These are phyloP conservation scores for Trichonephila clavata DNA, from an alignment of 1,140 invertebrate species.

Conservation along the genomic window DNA sequence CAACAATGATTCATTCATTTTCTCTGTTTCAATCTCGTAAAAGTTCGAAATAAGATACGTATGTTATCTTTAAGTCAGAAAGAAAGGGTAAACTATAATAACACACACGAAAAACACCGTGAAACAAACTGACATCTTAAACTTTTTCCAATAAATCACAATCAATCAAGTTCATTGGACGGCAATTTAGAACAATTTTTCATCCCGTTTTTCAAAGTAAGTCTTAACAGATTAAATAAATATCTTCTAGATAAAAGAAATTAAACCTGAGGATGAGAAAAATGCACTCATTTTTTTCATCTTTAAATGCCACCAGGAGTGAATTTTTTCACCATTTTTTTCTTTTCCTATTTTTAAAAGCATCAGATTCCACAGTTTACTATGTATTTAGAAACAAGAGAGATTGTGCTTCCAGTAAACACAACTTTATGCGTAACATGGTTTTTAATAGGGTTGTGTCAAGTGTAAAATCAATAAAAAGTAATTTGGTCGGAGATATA, in stretches of 20 bases:
- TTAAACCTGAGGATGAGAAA: constrained; percentile 24
- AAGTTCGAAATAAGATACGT: neutral
- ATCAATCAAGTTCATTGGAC: constrained; percentile 61
- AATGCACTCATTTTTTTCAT: neutral
- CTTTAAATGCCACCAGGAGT: neutral
- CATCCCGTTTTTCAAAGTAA: neutral
- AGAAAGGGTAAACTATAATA: neutral
- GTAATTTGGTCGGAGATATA: too few relatives aligned
- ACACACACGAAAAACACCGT: neutral
- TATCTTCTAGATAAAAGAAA: neutral
- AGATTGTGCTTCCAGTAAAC: too few relatives aligned
- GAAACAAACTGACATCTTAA: constrained; percentile 56
- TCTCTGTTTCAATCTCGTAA: neutral
- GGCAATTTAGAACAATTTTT: constrained; percentile 47
- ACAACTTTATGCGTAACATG: too few relatives aligned
- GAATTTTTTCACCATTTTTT: neutral
- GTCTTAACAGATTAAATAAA: constrained; percentile 53
- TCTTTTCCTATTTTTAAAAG: neutral
- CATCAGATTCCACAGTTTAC: too few relatives aligned
- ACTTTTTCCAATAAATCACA: constrained; percentile 53
- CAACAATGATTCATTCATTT: neutral
- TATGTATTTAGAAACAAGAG: too few relatives aligned
- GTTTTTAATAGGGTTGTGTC: too few relatives aligned
- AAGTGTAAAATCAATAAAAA: too few relatives aligned
- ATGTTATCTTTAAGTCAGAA: neutral